phyloP scores from a whole-genome alignment of 2,113 vertebrate genomes.

The Chionomys nivalis region DNA sequence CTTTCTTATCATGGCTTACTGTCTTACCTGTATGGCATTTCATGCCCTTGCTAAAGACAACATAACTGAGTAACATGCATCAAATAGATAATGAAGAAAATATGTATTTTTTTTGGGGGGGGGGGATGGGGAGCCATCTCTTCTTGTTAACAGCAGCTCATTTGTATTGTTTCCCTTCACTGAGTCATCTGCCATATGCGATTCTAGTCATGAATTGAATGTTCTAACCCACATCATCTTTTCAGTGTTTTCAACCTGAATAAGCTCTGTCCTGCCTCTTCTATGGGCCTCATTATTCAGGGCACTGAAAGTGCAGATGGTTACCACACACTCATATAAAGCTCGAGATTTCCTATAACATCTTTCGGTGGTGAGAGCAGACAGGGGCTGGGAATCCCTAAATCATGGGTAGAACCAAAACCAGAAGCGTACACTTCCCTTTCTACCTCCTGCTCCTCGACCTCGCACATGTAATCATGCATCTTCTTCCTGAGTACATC shows the following conservation, averaged over 20 bases:
- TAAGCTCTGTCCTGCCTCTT: not conserved
- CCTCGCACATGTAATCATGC: constrained; percentile 31
- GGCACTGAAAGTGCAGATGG: not conserved
- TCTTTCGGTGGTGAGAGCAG: constrained; percentile 30
- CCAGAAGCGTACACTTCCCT: constrained; percentile 46
- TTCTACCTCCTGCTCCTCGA: not conserved
- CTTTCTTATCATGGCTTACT: not conserved
- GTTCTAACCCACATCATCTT: not conserved
- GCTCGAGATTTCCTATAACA: not conserved
- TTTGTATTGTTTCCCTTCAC: not conserved
- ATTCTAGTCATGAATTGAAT: not conserved
- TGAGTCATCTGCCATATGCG: not conserved
- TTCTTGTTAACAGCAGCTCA: not conserved
- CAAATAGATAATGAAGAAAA: not conserved
- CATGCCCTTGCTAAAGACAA: not conserved
- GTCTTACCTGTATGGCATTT: not conserved
- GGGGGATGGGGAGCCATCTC: not conserved
- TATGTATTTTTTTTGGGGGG: not conserved
- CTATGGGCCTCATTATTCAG: not conserved
- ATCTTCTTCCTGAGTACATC: constrained; percentile 82
- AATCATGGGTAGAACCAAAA: constrained; percentile 22
- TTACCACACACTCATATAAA: constrained; percentile 15
- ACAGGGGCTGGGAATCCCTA: constrained; percentile 18
- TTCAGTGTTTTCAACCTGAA: constrained; percentile 30
- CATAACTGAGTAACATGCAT: not conserved